Conservation (phyloP, 1,140 invertebrate genomes). For the Bilobella aurantiaca region DNA sequence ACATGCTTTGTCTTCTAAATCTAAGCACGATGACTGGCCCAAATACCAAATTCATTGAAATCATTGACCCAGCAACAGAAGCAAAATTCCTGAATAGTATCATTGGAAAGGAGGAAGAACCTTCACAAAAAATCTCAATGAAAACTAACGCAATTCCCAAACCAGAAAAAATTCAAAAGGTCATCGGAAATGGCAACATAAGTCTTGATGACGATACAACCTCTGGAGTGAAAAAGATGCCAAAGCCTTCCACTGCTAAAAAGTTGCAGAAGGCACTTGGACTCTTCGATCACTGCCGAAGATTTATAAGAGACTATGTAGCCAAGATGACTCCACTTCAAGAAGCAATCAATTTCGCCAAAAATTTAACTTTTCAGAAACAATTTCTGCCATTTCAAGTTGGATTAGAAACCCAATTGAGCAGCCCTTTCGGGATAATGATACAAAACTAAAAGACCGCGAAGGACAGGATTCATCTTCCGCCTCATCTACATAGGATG, state of each 20-base stretch:
- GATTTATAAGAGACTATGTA: not conserved
- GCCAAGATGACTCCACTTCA: not conserved
- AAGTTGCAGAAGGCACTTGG: not conserved
- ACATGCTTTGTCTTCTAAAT: not conserved
- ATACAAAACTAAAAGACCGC: too few relatives aligned
- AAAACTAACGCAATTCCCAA: too few relatives aligned
- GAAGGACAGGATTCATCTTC: too few relatives aligned
- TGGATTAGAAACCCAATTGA: not conserved
- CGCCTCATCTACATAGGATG: too few relatives aligned
- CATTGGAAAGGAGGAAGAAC: not conserved
- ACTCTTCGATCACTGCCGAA: not conserved
- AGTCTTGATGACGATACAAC: not conserved
- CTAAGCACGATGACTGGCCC: not conserved
- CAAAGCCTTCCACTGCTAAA: not conserved
- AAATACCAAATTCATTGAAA: not conserved
- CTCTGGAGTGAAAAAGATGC: not conserved
- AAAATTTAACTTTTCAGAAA: not conserved
- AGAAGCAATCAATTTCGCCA: not conserved
- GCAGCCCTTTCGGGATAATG: too few relatives aligned
- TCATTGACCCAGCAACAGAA: not conserved
- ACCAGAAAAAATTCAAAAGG: not conserved
- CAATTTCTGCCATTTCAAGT: slow-evolving; percentile 14
- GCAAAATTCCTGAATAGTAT: not conserved
- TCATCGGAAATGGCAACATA: slow-evolving; percentile 37
- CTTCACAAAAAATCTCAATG: not conserved